Conservation (phyloP, 2,113 vertebrate genomes). For the Regulus satrapa region DNA sequence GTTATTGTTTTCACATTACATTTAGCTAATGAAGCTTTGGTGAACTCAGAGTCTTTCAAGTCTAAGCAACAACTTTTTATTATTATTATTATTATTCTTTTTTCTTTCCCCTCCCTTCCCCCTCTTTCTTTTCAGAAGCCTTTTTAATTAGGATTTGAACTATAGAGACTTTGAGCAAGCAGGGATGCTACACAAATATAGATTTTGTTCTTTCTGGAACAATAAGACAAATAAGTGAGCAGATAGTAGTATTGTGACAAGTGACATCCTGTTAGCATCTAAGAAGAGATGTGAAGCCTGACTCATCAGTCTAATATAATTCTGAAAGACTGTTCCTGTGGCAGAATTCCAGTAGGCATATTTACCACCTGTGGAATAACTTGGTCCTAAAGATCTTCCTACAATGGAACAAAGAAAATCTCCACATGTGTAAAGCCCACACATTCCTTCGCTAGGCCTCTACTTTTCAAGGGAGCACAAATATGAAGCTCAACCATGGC, state of each 20-base stretch:
- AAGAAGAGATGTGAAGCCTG: background rate
- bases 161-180: background rate
- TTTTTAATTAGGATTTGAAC: background rate
- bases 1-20: background rate
- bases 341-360: background rate
- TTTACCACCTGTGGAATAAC: background rate
- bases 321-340: background rate
- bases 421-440: background rate
- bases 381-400: background rate
- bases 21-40: background rate
- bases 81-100: background rate
- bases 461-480: background rate
- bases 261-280: background rate
- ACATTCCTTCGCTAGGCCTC: background rate
- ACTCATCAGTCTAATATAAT: slow-evolving; percentile 7
- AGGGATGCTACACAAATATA: background rate
- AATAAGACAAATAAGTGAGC: background rate
- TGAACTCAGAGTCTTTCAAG: background rate
- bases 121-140: background rate
- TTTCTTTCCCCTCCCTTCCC: too few relatives aligned
- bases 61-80: background rate
- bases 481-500: background rate
- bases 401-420: background rate
- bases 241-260: background rate
- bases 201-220: background rate